These are phyloP conservation scores for Sciaenops ocellatus DNA, from an alignment of 2,797 vertebrate species.

Conservation along the genomic window DNA sequence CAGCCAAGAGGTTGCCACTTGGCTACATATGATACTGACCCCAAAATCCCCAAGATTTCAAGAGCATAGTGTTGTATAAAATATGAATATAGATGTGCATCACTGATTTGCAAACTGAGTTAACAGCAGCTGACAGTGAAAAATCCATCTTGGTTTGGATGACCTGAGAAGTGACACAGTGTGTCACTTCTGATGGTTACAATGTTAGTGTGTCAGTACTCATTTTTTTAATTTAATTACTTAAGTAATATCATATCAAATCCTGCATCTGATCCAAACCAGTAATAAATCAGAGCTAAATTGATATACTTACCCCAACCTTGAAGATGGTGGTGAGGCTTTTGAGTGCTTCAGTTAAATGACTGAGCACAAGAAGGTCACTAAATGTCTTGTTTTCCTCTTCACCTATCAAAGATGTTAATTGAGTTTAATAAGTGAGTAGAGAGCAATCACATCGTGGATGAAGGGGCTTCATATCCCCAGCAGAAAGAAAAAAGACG, in stretches of 20 bases:
- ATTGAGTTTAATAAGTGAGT: slow-evolving; percentile 51
- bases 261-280: slow-evolving; percentile 9
- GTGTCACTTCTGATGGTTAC: background rate
- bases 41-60: background rate
- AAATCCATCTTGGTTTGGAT: slow-evolving; percentile 1
- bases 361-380: slow-evolving; percentile 33
- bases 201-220: background rate
- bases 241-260: slow-evolving; percentile 4
- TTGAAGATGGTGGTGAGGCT: background rate
- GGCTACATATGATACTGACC: background rate
- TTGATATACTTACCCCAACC: background rate
- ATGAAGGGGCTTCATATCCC: slow-evolving; percentile 24
- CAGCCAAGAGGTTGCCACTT: too few species aligned
- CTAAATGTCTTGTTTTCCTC: slow-evolving; percentile 59
- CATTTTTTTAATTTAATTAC: slow-evolving; percentile 6
- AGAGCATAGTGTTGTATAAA: background rate
- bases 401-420: slow-evolving; percentile 54
- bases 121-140: background rate
- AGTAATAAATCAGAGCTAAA: slow-evolving; percentile 4
- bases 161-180: background rate
- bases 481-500: slow-evolving; percentile 11
- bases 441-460: slow-evolving; percentile 24
- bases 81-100: background rate
- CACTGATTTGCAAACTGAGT: slow-evolving; percentile 5
- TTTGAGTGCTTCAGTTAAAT: slow-evolving; percentile 11